Evolutionary conservation across 1,140 invertebrate species (phyloP).

Genomic region (Telenomus remus): DNA sequence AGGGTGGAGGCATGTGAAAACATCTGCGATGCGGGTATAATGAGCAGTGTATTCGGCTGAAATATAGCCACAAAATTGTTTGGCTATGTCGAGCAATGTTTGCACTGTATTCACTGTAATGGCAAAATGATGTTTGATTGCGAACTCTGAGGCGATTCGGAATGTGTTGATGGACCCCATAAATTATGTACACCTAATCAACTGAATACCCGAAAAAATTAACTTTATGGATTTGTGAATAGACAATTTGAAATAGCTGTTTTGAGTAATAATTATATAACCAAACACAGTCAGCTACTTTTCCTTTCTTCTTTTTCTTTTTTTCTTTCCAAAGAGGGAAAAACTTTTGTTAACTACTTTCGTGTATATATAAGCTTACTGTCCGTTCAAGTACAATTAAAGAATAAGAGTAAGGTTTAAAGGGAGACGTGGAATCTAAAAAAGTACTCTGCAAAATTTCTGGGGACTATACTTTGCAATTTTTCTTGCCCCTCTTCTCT

Average conservation of each 20-base stretch:
- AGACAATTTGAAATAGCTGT: too few relatives aligned
- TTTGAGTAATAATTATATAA: too few relatives aligned
- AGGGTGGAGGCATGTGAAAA: slow-evolving; percentile 30
- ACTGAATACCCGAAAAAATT: not conserved
- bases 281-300: too few relatives aligned
- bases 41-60: slow-evolving; percentile 33
- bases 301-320: too few relatives aligned
- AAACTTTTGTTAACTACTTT: slow-evolving; percentile 34
- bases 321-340: not conserved
- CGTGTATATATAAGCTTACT: slow-evolving; percentile 11
- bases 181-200: slow-evolving; percentile 42
- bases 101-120: slow-evolving; percentile 10
- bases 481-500: slow-evolving; percentile 45
- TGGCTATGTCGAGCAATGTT: slow-evolving; percentile 22
- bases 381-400: slow-evolving; percentile 38
- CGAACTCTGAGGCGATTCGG: slow-evolving; percentile 2
- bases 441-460: slow-evolving; percentile 68
- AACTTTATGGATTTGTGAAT: too few relatives aligned
- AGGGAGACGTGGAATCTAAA: slow-evolving; percentile 52
- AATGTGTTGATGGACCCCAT: slow-evolving; percentile 27
- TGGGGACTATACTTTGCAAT: slow-evolving; percentile 8
- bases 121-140: slow-evolving; percentile 41
- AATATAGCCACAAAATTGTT: slow-evolving; percentile 40
- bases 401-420: slow-evolving; percentile 42
- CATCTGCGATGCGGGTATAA: slow-evolving; percentile 39